These are phyloP conservation scores for Girardinichthys multiradiatus DNA, from an alignment of 2,113 vertebrate species.

Conservation along the genomic window DNA sequence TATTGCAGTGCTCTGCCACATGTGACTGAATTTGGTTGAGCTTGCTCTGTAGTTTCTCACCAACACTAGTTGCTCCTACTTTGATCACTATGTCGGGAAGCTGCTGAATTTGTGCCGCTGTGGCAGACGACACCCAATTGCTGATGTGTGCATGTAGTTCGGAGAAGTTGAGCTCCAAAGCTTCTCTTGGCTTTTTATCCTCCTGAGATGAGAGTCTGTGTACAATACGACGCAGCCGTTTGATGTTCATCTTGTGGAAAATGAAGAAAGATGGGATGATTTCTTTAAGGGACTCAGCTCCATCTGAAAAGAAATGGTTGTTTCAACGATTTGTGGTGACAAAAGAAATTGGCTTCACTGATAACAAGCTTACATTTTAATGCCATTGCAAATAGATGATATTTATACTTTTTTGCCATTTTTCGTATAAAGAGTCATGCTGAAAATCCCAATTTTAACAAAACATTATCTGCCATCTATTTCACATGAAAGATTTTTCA, in stretches of 20 bases:
- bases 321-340: fast-evolving
- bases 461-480: background rate
- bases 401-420: no score
- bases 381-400: no score
- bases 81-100: fast-evolving
- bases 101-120: background rate
- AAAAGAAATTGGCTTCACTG: background rate
- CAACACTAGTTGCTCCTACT: fast-evolving
- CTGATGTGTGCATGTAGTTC: fast-evolving
- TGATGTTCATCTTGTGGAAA: conserved; percentile 3
- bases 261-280: conserved; percentile 48
- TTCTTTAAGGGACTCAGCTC: conserved; percentile 32
- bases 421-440: no score
- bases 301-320: conserved; percentile 16
- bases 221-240: conserved; percentile 22
- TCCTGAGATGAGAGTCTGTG: background rate
- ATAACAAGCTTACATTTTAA: background rate
- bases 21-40: conserved; percentile 7
- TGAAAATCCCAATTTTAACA: no score
- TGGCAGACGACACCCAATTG: background rate
- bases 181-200: fast-evolving
- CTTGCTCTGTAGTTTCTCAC: conserved; percentile 16
- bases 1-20: background rate
- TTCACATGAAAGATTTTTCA: background rate
- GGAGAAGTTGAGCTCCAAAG: fast-evolving